Evolutionary conservation across 2,113 vertebrate species (phyloP).

Genomic region (Menura novaehollandiae): DNA sequence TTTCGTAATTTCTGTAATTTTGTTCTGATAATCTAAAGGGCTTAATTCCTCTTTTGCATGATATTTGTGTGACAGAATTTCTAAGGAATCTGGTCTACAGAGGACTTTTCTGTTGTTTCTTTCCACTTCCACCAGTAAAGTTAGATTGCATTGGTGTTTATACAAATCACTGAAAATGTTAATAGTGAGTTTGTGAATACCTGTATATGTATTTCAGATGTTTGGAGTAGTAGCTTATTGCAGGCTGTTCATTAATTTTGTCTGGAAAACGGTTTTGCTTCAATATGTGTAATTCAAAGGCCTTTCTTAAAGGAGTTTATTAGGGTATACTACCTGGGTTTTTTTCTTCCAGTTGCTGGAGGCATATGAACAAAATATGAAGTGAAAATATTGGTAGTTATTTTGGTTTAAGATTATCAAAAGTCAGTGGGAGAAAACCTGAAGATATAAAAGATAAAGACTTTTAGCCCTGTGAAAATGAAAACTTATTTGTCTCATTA

Average conservation of each 20-base stretch:
- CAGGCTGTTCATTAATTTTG: neutral
- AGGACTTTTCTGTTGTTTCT: neutral
- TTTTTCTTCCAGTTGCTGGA: neutral
- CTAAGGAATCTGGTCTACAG: neutral
- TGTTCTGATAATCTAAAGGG: neutral
- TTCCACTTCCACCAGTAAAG: neutral
- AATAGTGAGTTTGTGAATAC: neutral
- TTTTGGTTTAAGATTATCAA: neutral
- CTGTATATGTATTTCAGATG: neutral
- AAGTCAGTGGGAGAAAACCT: neutral
- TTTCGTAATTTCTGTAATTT: neutral
- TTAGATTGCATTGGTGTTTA: neutral
- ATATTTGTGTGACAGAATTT: neutral
- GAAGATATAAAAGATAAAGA: neutral
- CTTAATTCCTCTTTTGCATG: neutral
- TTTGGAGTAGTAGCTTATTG: neutral
- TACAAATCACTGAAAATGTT: neutral
- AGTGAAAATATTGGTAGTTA: neutral
- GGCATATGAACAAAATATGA: neutral
- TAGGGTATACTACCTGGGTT: fast-evolving
- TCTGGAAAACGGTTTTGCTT: neutral
- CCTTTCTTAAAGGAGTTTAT: neutral
- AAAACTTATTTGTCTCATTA: neutral
- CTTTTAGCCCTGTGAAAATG: neutral
- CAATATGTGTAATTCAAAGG: neutral